These are phyloP conservation scores for Siphonodentalium dalli DNA, from an alignment of 2,888 invertebrate genomes.

Conservation along the genomic window DNA sequence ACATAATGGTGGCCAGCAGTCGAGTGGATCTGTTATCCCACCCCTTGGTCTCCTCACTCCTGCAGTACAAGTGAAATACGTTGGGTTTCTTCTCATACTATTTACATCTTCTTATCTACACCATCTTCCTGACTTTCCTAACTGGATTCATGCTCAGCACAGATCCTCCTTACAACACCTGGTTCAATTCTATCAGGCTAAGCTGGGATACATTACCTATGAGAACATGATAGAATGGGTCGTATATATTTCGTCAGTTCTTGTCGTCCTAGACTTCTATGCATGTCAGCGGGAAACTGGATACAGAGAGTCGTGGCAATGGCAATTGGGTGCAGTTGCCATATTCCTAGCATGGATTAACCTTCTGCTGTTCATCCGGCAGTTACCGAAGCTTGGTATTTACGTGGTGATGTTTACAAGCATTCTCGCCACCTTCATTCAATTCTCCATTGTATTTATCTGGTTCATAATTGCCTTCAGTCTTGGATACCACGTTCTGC, in stretches of 20 bases:
- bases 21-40: constrained; percentile 67
- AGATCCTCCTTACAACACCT: constrained; percentile 55
- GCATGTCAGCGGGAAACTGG: constrained; percentile 63
- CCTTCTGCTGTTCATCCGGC: constrained; percentile 62
- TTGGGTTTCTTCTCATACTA: constrained; percentile 68
- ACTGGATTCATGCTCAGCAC: constrained; percentile 64
- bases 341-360: constrained; percentile 67
- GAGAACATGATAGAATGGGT: constrained; percentile 68
- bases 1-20: constrained; percentile 64
- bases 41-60: constrained; percentile 66
- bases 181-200: constrained; percentile 65
- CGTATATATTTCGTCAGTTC: constrained; percentile 66
- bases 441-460: constrained; percentile 63
- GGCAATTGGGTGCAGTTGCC: constrained; percentile 67
- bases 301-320: constrained; percentile 67
- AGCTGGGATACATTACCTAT: constrained; percentile 65
- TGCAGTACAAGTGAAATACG: constrained; percentile 67
- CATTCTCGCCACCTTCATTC: constrained; percentile 59
- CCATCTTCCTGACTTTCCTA: constrained; percentile 65
- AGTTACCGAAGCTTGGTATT: constrained; percentile 63
- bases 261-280: constrained; percentile 66
- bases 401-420: constrained; percentile 66
- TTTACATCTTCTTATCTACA: constrained; percentile 65
- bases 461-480: constrained; percentile 63
- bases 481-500: constrained; percentile 56